phyloP scores from a whole-genome alignment of 2,113 vertebrate genomes.

The Oceanodroma tethys region DNA sequence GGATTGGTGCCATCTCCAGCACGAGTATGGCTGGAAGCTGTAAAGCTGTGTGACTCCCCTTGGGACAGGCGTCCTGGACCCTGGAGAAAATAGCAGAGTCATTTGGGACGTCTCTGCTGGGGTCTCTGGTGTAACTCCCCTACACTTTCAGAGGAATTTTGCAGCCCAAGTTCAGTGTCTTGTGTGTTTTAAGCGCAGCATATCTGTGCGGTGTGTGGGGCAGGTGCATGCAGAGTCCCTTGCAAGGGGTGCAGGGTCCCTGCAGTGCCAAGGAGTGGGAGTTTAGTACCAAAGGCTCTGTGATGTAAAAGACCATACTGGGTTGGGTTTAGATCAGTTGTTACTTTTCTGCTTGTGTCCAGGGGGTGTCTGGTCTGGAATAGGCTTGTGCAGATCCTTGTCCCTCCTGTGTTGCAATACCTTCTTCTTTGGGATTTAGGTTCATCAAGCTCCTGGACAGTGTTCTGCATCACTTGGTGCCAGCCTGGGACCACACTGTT shows the following conservation, averaged over 20 bases:
- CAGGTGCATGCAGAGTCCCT: background rate
- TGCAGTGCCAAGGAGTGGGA: background rate
- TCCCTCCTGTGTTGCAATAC: background rate
- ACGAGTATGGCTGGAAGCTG: background rate
- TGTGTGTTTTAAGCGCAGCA: rapidly evolving
- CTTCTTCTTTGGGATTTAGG: constrained; percentile 66
- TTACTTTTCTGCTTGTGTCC: background rate
- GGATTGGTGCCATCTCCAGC: background rate
- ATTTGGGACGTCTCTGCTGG: background rate
- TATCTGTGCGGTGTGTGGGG: rapidly evolving
- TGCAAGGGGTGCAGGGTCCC: background rate
- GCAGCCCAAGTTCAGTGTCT: background rate
- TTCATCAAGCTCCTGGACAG: constrained; percentile 91
- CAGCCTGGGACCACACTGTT: constrained; percentile 94
- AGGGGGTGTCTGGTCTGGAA: background rate
- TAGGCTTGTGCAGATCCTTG: background rate
- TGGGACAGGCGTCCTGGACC: background rate
- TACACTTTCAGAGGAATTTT: background rate
- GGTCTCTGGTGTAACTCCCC: background rate
- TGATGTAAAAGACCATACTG: background rate
- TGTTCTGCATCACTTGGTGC: constrained; percentile 89
- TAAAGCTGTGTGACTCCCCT: background rate
- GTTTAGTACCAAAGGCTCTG: background rate
- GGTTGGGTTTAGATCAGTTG: background rate
- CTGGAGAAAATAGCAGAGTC: background rate